Conservation (phyloP, 2,113 vertebrate genomes). For the Takifugu bimaculatus region DNA sequence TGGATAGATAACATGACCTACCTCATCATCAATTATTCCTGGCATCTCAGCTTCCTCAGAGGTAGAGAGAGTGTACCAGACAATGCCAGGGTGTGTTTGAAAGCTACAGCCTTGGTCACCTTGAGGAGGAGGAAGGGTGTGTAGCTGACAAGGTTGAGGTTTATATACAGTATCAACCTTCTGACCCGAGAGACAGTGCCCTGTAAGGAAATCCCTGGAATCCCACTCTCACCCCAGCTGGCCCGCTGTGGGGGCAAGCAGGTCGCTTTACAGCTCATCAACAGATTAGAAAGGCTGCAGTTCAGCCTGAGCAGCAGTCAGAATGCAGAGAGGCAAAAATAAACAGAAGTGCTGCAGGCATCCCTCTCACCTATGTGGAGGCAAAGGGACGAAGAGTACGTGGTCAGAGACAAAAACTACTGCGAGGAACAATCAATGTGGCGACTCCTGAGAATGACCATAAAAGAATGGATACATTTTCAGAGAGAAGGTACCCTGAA, state of each 20-base stretch:
- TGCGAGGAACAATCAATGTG: constrained; percentile 13
- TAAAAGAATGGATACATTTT: constrained; percentile 24
- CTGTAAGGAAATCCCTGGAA: constrained; percentile 71
- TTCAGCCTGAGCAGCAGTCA: constrained; percentile 42
- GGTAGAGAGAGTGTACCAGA: constrained; percentile 34
- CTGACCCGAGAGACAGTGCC: constrained; percentile 27
- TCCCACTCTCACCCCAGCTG: constrained; percentile 49
- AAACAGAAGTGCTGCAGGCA: constrained; percentile 29
- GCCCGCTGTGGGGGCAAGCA: constrained; percentile 40
- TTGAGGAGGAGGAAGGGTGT: constrained; percentile 8
- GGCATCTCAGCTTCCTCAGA: constrained; percentile 72
- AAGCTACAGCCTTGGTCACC: constrained; percentile 41
- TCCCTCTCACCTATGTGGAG: background rate
- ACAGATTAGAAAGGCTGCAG: constrained; percentile 65
- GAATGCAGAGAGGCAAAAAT: constrained; percentile 50
- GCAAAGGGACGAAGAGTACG: constrained; percentile 8
- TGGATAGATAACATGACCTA: constrained; percentile 57
- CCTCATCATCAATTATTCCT: constrained; percentile 76
- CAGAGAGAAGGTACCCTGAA: background rate
- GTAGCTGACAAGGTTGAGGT: background rate
- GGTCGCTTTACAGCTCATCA: constrained; percentile 76
- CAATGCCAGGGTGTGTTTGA: constrained; percentile 56
- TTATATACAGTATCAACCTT: constrained; percentile 43
- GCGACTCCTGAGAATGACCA: background rate
- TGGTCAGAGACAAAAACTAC: constrained; percentile 14